phyloP scores from a whole-genome alignment of 2,797 vertebrate genomes.

The Poecilia gillii region DNA sequence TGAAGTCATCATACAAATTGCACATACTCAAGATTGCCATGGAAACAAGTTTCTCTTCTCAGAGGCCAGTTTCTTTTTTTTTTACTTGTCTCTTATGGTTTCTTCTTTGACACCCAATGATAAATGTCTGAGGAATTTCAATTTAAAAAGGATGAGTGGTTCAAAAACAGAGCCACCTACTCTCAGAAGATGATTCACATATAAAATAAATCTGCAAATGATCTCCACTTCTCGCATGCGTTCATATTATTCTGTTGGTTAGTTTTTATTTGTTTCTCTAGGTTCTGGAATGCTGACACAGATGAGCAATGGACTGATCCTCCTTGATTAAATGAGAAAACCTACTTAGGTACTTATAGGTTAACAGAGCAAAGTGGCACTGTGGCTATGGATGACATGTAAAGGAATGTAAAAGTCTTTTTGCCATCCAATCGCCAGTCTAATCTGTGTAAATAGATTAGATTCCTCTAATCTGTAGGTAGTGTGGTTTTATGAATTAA shows the following conservation, averaged over 20 bases:
- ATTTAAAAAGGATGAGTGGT: slow-evolving; percentile 39
- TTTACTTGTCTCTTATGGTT: slow-evolving; percentile 5
- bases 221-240: background rate
- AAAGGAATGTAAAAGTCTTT: too few relatives aligned
- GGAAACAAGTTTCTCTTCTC: slow-evolving; percentile 68
- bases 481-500: too few relatives aligned
- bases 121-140: slow-evolving; percentile 48
- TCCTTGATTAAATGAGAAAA: background rate
- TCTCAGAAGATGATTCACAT: slow-evolving; percentile 48
- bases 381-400: too few relatives aligned
- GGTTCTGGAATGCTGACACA: background rate
- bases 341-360: background rate
- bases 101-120: slow-evolving; percentile 33
- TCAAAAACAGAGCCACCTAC: slow-evolving; percentile 49
- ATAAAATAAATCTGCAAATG: background rate
- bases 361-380: too few relatives aligned
- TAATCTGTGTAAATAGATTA: too few relatives aligned
- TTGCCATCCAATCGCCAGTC: too few relatives aligned
- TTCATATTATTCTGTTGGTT: background rate
- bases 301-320: background rate
- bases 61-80: slow-evolving; percentile 35
- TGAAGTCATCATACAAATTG: slow-evolving; percentile 65
- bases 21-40: slow-evolving; percentile 62
- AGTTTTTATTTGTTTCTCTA: background rate
- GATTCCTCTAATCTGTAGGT: too few relatives aligned